phyloP scores from a whole-genome alignment of 2,797 vertebrate genomes.

The Poeciliopsis turneri region DNA sequence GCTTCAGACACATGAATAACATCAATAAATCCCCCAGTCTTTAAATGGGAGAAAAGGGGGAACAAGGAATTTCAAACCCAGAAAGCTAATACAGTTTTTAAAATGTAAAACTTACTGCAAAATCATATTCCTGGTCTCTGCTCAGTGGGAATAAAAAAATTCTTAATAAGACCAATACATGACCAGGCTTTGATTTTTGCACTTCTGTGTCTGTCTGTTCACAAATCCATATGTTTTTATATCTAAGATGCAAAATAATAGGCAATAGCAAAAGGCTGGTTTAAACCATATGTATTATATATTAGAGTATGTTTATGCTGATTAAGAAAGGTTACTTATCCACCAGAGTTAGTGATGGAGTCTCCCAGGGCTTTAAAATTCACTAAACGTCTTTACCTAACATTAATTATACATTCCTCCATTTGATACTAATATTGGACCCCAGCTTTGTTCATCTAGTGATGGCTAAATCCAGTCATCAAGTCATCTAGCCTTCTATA shows the following conservation, averaged over 20 bases:
- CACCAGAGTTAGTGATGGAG: not conserved
- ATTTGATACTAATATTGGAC: not conserved
- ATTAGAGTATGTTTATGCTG: not conserved
- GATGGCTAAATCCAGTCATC: not conserved
- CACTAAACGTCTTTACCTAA: not conserved
- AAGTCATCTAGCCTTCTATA: not conserved
- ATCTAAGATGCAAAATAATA: slow-evolving; percentile 14
- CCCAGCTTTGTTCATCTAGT: not conserved
- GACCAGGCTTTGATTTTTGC: not conserved
- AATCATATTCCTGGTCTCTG: not conserved
- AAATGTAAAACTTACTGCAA: not conserved
- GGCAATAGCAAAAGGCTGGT: not conserved
- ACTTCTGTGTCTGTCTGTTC: not conserved
- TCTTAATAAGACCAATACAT: not conserved
- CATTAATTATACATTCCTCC: not conserved
- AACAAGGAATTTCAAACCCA: not conserved
- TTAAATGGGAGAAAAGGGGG: not conserved
- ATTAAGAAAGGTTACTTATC: not conserved
- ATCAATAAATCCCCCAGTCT: not conserved
- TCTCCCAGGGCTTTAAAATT: not conserved
- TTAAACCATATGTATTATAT: not conserved
- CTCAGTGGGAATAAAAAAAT: not conserved
- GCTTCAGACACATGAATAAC: not conserved
- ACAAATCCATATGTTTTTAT: slow-evolving; percentile 53
- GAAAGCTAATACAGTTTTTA: not conserved